Percentiles rank a stretch among this genome's conserved stretches.
Conservation (phyloP, 2,113 vertebrate genomes). For the Ptilonorhynchus violaceus region DNA sequence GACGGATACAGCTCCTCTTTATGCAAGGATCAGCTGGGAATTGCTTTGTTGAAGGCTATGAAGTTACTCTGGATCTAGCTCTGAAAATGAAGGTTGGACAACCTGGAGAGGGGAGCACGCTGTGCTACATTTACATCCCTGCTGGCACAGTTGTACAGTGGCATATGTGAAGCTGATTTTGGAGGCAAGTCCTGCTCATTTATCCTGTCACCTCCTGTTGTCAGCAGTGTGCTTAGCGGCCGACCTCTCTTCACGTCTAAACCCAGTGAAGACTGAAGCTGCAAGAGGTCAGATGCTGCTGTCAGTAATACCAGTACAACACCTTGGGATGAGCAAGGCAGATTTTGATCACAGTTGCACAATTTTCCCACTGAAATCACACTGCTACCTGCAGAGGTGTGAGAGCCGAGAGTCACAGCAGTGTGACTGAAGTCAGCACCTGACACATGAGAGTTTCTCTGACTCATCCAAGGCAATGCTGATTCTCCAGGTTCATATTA, state of each 20-base stretch:
- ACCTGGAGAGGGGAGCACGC: not conserved
- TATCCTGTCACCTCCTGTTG: not conserved
- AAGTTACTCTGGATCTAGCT: not conserved
- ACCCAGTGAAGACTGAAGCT: not conserved
- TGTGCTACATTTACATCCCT: not conserved
- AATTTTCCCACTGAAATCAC: not conserved
- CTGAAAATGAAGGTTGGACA: not conserved
- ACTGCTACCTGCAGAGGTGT: not conserved
- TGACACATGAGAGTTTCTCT: conserved; percentile 17
- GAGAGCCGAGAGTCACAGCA: not conserved
- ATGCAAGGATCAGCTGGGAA: not conserved
- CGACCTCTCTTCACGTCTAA: not conserved
- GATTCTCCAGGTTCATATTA: not conserved
- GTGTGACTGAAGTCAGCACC: conserved; percentile 13
- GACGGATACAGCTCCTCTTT: not conserved
- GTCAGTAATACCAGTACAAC: not conserved
- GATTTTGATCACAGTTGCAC: not conserved
- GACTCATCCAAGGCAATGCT: not conserved
- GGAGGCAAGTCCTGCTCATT: not conserved
- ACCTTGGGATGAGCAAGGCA: not conserved
- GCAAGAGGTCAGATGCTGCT: not conserved
- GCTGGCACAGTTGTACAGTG: not conserved
- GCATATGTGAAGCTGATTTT: not conserved
- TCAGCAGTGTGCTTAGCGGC: fast-evolving
- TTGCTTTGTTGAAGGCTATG: not conserved